A percentile compares a stretch with the other conserved stretches of the same genome.
Conservation (phyloP, 2,113 vertebrate genomes). For the Anseranas semipalmata region DNA sequence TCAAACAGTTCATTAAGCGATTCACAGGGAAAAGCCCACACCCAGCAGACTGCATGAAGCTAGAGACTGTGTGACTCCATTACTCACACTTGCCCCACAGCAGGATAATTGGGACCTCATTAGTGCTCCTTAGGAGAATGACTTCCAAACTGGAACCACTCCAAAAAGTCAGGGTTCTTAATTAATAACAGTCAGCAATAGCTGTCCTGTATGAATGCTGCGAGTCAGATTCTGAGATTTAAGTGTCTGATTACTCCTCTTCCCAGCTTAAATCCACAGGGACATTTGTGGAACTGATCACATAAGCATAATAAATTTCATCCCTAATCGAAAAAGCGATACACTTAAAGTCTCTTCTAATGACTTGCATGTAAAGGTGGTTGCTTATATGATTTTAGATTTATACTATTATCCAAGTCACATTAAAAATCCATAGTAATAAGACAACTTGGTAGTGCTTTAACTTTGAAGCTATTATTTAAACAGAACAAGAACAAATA, state of each 20-base stretch:
- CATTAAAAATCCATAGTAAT: neutral
- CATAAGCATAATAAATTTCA: neutral
- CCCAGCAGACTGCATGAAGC: neutral
- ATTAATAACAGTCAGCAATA: neutral
- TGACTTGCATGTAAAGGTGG: neutral
- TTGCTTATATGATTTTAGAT: neutral
- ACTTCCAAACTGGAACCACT: neutral
- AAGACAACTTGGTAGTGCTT: neutral
- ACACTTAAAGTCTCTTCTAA: neutral
- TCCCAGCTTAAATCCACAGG: neutral
- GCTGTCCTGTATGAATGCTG: neutral
- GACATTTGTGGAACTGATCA: neutral
- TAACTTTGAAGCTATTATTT: neutral
- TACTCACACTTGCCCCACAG: neutral
- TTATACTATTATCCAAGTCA: neutral
- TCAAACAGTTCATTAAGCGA: neutral
- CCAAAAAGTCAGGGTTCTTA: neutral
- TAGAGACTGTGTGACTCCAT: neutral
- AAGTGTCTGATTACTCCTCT: neutral
- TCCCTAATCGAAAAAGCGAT: neutral
- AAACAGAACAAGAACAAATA: neutral
- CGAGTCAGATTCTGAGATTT: neutral
- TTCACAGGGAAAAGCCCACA: neutral
- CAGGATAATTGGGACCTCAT: neutral
- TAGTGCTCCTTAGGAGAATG: neutral